A percentile compares a stretch with the other conserved stretches of the same genome.
Evolutionary conservation across 2,797 vertebrate genomes (phyloP).

Genomic region (Oryzias dopingdopingensis): DNA sequence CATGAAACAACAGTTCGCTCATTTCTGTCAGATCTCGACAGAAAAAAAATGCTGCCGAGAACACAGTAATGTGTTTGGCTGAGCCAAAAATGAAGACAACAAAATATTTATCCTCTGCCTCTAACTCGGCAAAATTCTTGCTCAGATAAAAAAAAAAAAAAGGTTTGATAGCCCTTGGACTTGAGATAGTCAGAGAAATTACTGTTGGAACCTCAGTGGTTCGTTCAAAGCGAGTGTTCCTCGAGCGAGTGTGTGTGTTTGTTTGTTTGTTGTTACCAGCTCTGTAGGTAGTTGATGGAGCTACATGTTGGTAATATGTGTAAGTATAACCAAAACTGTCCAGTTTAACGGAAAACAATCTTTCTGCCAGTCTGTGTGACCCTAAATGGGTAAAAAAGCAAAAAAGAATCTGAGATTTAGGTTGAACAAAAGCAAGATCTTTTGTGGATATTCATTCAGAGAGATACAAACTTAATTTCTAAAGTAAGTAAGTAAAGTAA

Average conservation of each 20-base stretch:
- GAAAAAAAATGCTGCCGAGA: conserved; percentile 5
- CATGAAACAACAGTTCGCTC: conserved; percentile 20
- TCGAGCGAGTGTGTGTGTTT: background rate
- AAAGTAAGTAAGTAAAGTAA: too few relatives aligned
- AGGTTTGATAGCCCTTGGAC: conserved; percentile 12
- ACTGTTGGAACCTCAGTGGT: conserved; percentile 13
- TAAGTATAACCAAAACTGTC: background rate
- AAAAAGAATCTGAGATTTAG: too few relatives aligned
- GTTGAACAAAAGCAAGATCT: too few relatives aligned
- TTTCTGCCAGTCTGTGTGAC: background rate
- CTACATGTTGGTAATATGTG: conserved; percentile 6
- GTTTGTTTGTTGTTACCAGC: conserved; percentile 10
- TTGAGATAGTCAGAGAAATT: conserved; percentile 12
- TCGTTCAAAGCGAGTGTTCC: conserved; percentile 3
- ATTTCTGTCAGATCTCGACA: conserved; percentile 8
- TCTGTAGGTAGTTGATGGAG: conserved; percentile 44
- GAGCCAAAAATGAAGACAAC: conserved; percentile 8
- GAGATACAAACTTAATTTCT: too few relatives aligned
- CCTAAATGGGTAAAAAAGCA: too few relatives aligned
- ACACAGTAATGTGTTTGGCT: conserved; percentile 18
- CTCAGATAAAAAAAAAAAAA: conserved; percentile 8
- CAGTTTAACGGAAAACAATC: background rate
- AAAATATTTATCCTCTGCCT: conserved; percentile 14
- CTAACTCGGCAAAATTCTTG: conserved; percentile 10
- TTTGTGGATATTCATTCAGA: too few relatives aligned